These are phyloP conservation scores for Mus pahari DNA, from an alignment of 2,113 vertebrate species.

Conservation along the genomic window DNA sequence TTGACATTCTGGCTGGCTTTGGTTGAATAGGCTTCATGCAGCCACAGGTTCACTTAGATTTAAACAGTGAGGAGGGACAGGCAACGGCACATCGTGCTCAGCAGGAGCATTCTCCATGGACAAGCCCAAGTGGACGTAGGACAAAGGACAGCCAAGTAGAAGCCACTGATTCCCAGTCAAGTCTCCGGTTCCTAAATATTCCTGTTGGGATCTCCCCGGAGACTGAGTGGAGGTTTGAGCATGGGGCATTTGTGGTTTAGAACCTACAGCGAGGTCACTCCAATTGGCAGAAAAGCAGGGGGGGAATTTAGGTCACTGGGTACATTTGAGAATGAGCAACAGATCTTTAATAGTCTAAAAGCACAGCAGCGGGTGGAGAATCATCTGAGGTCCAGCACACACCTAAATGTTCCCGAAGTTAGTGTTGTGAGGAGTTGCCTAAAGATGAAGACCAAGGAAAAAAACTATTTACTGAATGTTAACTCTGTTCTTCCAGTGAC, in stretches of 20 bases:
- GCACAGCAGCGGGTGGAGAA: not conserved
- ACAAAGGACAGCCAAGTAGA: not conserved
- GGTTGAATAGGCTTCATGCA: not conserved
- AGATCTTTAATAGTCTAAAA: constrained; percentile 35
- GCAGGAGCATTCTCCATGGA: too few relatives aligned
- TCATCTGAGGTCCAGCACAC: not conserved
- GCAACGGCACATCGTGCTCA: too few relatives aligned
- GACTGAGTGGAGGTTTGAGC: not conserved
- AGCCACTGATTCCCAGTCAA: not conserved
- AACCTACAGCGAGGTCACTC: not conserved
- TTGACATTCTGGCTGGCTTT: not conserved
- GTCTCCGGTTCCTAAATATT: not conserved
- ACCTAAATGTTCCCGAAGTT: not conserved
- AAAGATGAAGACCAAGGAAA: not conserved
- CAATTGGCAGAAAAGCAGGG: not conserved
- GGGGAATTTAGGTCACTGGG: not conserved
- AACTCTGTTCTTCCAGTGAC: not conserved
- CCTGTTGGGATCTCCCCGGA: not conserved
- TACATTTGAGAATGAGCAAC: constrained; percentile 1
- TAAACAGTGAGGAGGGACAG: not conserved
- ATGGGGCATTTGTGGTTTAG: not conserved
- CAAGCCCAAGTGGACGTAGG: not conserved
- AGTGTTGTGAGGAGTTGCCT: constrained; percentile 12
- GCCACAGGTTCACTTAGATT: not conserved
- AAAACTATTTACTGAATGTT: not conserved